These are phyloP conservation scores for Melozone crissalis DNA, from an alignment of 2,113 vertebrate genomes.

Conservation along the genomic window DNA sequence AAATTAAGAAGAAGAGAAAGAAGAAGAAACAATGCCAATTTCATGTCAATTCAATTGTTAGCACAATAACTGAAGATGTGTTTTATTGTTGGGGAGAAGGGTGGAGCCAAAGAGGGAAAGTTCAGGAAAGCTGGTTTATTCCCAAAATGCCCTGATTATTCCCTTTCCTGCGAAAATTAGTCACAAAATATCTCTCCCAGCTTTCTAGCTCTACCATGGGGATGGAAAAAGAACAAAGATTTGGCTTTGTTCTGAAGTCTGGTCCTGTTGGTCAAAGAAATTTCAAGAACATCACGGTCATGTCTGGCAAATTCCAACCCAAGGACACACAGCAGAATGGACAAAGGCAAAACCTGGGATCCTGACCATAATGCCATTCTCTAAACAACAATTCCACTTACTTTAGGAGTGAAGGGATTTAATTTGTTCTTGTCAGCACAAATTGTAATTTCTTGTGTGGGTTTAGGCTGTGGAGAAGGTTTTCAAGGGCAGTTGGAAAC, in stretches of 20 bases:
- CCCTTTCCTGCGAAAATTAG: not conserved
- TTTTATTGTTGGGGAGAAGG: not conserved
- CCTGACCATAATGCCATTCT: not conserved
- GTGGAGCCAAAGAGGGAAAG: not conserved
- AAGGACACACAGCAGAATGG: not conserved
- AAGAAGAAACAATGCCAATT: constrained; percentile 35
- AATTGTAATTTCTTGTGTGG: not conserved
- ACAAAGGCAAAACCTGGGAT: not conserved
- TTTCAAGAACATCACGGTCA: not conserved
- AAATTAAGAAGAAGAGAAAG: constrained; percentile 38
- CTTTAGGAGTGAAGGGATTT: not conserved
- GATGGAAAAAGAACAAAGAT: not conserved
- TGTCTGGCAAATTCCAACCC: not conserved
- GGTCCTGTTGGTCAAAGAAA: not conserved
- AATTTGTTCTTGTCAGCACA: not conserved
- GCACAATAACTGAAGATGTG: not conserved
- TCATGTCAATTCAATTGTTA: not conserved
- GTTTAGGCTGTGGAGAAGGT: not conserved
- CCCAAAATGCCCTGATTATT: not conserved
- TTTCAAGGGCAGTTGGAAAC: not conserved
- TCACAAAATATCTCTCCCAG: constrained; percentile 26
- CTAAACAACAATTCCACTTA: not conserved
- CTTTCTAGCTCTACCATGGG: not conserved
- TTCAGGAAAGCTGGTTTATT: constrained; percentile 43
- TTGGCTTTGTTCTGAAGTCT: not conserved